phyloP scores from a whole-genome alignment of 2,888 invertebrate genomes.

The Drosophila anomalata region DNA sequence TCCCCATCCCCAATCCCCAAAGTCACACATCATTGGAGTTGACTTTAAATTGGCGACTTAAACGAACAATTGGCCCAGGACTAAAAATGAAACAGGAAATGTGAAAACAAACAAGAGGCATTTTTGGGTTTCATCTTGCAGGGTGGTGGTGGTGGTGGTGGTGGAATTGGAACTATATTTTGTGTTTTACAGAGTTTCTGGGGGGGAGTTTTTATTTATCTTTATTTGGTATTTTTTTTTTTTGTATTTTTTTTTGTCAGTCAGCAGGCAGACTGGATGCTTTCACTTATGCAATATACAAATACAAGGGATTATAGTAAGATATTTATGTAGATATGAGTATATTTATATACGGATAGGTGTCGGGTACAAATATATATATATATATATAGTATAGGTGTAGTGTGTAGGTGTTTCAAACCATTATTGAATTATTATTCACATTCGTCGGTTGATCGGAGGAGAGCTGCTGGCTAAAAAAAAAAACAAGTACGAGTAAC shows the following conservation, averaged over 20 bases:
- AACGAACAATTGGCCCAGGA: conserved; percentile 36
- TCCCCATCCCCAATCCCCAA: neutral
- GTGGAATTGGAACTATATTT: conserved; percentile 6
- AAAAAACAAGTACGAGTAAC: neutral
- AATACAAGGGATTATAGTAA: conserved; percentile 40
- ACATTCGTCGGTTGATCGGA: conserved; percentile 17
- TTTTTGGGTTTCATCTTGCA: neutral
- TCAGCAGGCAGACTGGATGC: conserved; percentile 43
- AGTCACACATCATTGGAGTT: conserved; percentile 46
- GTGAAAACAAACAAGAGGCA: conserved; percentile 43
- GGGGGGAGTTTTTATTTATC: conserved; percentile 3
- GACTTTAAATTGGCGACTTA: conserved; percentile 47
- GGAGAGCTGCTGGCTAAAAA: neutral
- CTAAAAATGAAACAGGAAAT: conserved; percentile 20
- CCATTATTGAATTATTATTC: conserved; percentile 12
- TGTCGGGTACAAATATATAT: conserved; percentile 2
- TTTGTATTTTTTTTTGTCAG: conserved; percentile 22
- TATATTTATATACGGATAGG: conserved; percentile 9
- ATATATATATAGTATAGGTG: neutral
- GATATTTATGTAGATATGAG: conserved; percentile 27
- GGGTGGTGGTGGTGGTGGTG: neutral
- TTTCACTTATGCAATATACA: conserved; percentile 45
- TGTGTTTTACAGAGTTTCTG: neutral
- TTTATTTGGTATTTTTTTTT: conserved; percentile 10
- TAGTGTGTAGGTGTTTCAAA: conserved; percentile 7